Base-by-base conservation (phyloP, 2,797 vertebrate species). In the Poeciliopsis paucimaculata region DNA sequence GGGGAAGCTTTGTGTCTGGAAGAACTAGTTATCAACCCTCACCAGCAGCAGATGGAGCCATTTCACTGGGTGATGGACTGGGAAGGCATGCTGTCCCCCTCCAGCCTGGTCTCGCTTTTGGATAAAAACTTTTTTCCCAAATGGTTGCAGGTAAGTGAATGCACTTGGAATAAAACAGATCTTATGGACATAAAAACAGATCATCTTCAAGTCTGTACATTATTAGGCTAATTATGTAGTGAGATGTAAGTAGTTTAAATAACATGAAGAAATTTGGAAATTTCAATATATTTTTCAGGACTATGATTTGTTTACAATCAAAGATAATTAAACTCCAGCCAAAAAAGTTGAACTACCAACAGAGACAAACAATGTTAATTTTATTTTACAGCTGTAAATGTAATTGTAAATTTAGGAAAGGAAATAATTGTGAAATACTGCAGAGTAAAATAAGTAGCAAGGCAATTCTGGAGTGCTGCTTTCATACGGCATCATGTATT, bases 71-170 rank as follows among this genome's bases (percentile, higher is more conserved):
- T 98, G 88, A 95, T 99, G 62, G 98, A 98, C 93, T 99, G 98
- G 98, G 98, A 99, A 53, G 97, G 98, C 7, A 99, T 99, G 98
- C 90, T 99, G 81, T 98, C 98, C 0, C 94, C 95, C 31, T 98
- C 98, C 79, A 97, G 97, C 89, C 95, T 99, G 0, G 96, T 99
- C 66, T 97, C 97, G 13, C 92, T 99, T 43, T 93, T 99, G 4
- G 98, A 99, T 85, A 99, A 99, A 92, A 96, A 99, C 91, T 99
- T 99, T 94, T 99, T 99, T 80, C 95, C 97, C 5, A 99, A 99
- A 90, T 99, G 98, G 98, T 93, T 99, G 57, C 98, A 99, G 97
- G 98, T 99, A 49, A 87, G 94, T 90, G 13, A 76, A 72, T 66
- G 46, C 45, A n/a, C 31, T 75, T 2, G 46, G 2, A 51, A 3